Base-by-base conservation (phyloP, 2,888 invertebrate genomes). In the Branchinecta sandiegonensis region DNA sequence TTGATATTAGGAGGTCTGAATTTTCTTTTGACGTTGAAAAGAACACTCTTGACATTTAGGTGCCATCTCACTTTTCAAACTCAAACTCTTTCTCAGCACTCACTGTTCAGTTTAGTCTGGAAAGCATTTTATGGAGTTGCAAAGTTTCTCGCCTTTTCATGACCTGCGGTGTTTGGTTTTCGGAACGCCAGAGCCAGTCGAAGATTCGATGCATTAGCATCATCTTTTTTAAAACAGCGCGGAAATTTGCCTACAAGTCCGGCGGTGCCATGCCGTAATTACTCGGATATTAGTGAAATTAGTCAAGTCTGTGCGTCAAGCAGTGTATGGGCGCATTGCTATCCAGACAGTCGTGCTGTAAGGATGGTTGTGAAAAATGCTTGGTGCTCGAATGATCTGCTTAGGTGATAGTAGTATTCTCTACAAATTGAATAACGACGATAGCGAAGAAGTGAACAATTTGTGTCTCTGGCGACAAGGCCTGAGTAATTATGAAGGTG, bases 271-370 rank as follows among this genome's bases (percentile, higher is more conserved):
- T 56, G 9, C 17, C 17, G 56, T 10, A 56, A 56, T 56, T 56
- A 56, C 56, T n/a, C 56, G 56, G 14, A 56, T 56, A 56, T 56
- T 56, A 56, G 56, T 56, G 56, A 56, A 56, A 56, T 56, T 56
- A 56, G 56, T 17, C 17, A 14, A n/a, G 56, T 56, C 56, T 17
- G 56, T 56, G 14, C 14, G 17, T 56, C 10, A 17, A 56, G 17
- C 56, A 56, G 17, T n/a, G n/a, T 56, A 8, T 8, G 14, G 9
- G 56, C 17, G 56, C 56, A 56, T 56, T 9, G 56, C 56, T 14
- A 56, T 56, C 17, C 17, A 56, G n/a, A 56, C 56, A n/a, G 17
- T 56, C 56, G 56, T 17, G 14, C 10, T n/a, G 56, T 56, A 14
- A 56, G 56, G 56, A 56, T 56, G 56, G 56, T 56, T 17, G n/a